Evolutionary conservation across 2,797 vertebrate species (phyloP), one percentile per base, ranked within the genome.

Genomic region (Picus viridis): DNA sequence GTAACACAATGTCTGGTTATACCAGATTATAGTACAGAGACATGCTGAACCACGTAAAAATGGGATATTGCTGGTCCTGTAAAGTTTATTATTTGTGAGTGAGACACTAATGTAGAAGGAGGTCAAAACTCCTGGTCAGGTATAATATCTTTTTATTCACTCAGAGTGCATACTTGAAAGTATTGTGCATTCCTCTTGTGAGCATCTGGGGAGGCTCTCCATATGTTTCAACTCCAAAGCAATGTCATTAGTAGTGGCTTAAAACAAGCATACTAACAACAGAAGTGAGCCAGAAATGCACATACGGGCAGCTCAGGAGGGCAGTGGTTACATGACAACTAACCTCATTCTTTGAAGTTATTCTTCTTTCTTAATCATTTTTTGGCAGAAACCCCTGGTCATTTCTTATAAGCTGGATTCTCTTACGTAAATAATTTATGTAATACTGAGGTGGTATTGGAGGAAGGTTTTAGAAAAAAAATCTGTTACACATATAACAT

Each of bases 361-460:
- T 29, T 59, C 9, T 86, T 18, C 29, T 64, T 34, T 47, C 61
- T 74, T 58, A 56, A 80, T 32, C 3, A 65, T 59, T 64, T 93
- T 23, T 36, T 59, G 59, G n/a, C 41, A 56, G 58, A 83, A 69
- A 5, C 1, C 12, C 16, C 6, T 7, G 1, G 9, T 65, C 49
- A 83, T 68, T 93, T 83, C 59, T 83, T 23, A 51, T 68, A 76
- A 71, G 30, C 30, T 58, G 34, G 26, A 67, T 67, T 43, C 59
- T 79, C 47, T 80, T 81, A 78, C 6, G 45, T 43, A 74, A 65
- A 65, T 59, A 74, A 59, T 43, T 75, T 69, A 58, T 12, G 59
- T 51, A 80, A 63, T 29, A 68, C 5, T 13, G 30, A 86, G 82
- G 20, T 68, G 14, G 30, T 61, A 62, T 19, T 58, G 43, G 12